Base-by-base conservation (phyloP, 2,797 vertebrate species). In the Danio aesculapii region DNA sequence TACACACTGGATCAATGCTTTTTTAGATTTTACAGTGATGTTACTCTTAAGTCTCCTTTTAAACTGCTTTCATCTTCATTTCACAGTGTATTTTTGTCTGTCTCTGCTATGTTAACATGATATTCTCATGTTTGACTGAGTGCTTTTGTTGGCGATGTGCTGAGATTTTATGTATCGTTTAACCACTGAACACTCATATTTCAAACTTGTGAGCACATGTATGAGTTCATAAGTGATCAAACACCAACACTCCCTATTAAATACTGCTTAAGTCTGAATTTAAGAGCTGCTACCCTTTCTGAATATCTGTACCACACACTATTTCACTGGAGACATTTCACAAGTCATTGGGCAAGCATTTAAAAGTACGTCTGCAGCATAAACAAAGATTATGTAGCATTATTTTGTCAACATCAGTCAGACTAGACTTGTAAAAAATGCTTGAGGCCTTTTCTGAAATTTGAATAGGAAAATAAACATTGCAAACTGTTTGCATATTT, bases 401-500 rank as follows among this genome's bases (percentile, higher is more conserved):
- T 50, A 7, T 76, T 52, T 43, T 52, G 14, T 14, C 1, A 14
- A 21, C 47, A 53, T 44, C 52, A 41, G 2, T 64, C 52, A 19
- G 12, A 43, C 59, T 17, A 52, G 10, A 59, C 1, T 1, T 2
- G 9, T 49, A 30, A 43, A 44, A 55, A 19, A 53, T 11, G 9
- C 7, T 17, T 50, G n/a, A 10, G 21, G 44, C 4, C 19, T 66
- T 55, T 77, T 14, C 47, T 57, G 10, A 43, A 2, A 43, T 44
- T 44, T 62, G 3, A 62, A 43, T 79, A 14, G 67, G 12, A 52
- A 62, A 71, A 58, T 62, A 19, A 17, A 62, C 46, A 78, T 49
- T 2, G 30, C 55, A 61, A 58, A 50, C 44, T 41, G 41, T 79
- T 70, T 79, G 57, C 57, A 71, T 79, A 44, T 79, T 79, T 62